Evolutionary conservation across 2,888 invertebrate species (phyloP).

Genomic region (Cacoxenus indagator): DNA sequence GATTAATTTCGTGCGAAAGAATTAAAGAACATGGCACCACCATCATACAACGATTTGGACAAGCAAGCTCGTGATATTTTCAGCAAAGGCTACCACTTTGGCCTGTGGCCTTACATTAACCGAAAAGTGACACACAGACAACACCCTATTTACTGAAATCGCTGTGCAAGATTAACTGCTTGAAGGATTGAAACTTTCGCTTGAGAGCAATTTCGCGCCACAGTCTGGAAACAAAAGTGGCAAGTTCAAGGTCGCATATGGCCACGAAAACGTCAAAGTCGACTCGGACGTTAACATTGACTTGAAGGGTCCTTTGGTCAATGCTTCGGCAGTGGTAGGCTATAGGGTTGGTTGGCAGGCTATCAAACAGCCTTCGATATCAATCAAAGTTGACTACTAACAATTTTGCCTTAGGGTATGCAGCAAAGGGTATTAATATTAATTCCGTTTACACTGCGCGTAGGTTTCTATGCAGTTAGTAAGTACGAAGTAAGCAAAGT

Average conservation of each 20-base stretch:
- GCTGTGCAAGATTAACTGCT: constrained; percentile 91
- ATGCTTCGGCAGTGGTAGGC: constrained; percentile 88
- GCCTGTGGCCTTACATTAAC: constrained; percentile 91
- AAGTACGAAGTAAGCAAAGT: too few species aligned
- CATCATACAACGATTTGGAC: constrained; percentile 95
- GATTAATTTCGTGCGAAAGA: too few species aligned
- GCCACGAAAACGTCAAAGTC: constrained; percentile 85
- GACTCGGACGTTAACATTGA: constrained; percentile 91
- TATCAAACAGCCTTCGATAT: constrained; percentile 92
- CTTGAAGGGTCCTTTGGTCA: constrained; percentile 85
- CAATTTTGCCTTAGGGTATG: constrained; percentile 94
- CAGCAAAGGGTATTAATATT: too few species aligned
- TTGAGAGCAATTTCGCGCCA: constrained; percentile 94
- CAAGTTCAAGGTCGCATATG: constrained; percentile 88
- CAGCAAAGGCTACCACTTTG: constrained; percentile 96
- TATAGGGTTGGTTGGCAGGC: constrained; percentile 95
- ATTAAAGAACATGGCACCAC: constrained; percentile 98
- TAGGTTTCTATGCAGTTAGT: too few species aligned
- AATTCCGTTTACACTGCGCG: too few species aligned
- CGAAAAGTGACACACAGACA: constrained; percentile 99
- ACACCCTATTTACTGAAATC: constrained; percentile 92
- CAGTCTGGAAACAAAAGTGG: constrained; percentile 95
- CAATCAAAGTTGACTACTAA: constrained; percentile 90
- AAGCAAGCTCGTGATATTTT: constrained; percentile 97
- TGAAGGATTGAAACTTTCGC: constrained; percentile 90